These are phyloP conservation scores for Eleginops maclovinus DNA, from an alignment of 2,113 vertebrate genomes.

Conservation along the genomic window DNA sequence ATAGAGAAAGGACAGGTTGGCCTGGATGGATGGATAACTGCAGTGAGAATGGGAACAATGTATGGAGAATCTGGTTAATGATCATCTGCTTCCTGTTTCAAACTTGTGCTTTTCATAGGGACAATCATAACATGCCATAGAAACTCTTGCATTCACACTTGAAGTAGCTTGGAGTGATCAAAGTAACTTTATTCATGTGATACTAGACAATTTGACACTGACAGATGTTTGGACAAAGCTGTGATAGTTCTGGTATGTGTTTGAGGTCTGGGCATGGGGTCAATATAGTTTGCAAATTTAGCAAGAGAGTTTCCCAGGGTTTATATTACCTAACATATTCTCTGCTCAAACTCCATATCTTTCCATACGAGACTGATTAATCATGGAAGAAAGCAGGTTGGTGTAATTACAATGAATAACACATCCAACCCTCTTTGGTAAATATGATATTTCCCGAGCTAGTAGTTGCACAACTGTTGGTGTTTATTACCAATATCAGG, in stretches of 20 bases:
- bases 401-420: constrained; percentile 59
- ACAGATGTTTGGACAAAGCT: constrained; percentile 69
- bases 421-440: constrained; percentile 56
- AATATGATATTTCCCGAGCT: constrained; percentile 75
- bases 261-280: constrained; percentile 55
- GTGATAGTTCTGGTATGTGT: constrained; percentile 46
- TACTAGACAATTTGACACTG: constrained; percentile 44
- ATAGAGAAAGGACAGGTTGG: constrained; percentile 27
- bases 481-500: constrained; percentile 78
- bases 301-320: constrained; percentile 40
- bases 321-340: constrained; percentile 36
- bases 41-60: constrained; percentile 47
- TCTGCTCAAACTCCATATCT: constrained; percentile 26
- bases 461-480: constrained; percentile 65
- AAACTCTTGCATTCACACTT: constrained; percentile 63
- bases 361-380: constrained; percentile 23
- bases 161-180: constrained; percentile 70
- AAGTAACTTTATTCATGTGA: constrained; percentile 56
- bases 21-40: constrained; percentile 33
- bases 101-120: constrained; percentile 67
- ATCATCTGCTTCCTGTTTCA: constrained; percentile 77
- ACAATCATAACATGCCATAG: constrained; percentile 60
- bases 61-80: constrained; percentile 69
- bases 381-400: constrained; percentile 44
- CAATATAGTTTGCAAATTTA: constrained; percentile 49